phyloP scores from a whole-genome alignment of 2,797 vertebrate genomes.

The Propithecus perrieri region DNA sequence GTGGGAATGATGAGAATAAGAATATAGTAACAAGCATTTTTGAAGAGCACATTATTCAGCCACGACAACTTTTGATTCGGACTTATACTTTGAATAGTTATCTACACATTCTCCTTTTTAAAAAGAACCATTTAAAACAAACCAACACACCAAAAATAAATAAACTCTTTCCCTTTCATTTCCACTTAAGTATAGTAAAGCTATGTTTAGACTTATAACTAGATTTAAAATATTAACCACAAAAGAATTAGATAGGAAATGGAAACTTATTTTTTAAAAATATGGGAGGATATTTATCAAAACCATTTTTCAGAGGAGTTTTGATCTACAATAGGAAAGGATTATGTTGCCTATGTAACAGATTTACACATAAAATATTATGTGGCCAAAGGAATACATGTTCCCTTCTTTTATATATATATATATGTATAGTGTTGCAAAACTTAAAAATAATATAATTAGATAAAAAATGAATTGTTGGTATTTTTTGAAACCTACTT shows the following conservation, averaged over 20 bases:
- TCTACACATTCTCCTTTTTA: conserved; percentile 45
- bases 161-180: conserved; percentile 28
- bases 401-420: background rate
- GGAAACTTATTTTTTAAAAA: background rate
- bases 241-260: conserved; percentile 49
- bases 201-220: conserved; percentile 57
- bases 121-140: conserved; percentile 65
- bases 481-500: background rate
- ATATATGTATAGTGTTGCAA: background rate
- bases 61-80: conserved; percentile 20
- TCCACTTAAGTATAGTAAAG: conserved; percentile 42
- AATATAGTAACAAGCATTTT: background rate
- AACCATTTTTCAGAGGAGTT: background rate
- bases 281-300: background rate
- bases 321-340: background rate
- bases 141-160: conserved; percentile 48
- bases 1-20: background rate
- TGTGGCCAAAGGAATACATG: background rate
- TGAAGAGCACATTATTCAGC: background rate
- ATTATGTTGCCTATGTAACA: background rate
- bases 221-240: conserved; percentile 38
- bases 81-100: conserved; percentile 35
- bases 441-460: background rate
- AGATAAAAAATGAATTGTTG: background rate
- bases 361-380: background rate